These are phyloP conservation scores for Hassar affinis DNA, from an alignment of 2,113 vertebrate species.

Conservation along the genomic window DNA sequence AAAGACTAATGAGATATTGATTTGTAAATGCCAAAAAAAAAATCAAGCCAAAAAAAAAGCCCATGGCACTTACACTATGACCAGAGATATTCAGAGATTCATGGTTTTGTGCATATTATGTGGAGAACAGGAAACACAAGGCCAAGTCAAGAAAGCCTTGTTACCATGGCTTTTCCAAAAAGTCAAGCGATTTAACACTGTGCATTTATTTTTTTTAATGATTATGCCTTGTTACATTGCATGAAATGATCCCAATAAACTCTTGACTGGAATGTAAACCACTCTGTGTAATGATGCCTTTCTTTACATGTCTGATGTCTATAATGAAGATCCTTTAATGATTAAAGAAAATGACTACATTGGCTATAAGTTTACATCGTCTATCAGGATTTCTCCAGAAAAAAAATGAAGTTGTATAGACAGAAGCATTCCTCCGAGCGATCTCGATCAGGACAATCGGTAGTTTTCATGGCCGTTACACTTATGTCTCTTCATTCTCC, in stretches of 20 bases:
- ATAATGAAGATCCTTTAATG: background rate
- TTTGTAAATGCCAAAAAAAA: constrained; percentile 44
- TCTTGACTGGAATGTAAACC: background rate
- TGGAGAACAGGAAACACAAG: background rate
- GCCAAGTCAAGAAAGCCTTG: background rate
- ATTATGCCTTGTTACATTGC: background rate
- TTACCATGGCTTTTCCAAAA: constrained; percentile 37
- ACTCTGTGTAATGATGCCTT: background rate
- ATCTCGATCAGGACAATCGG: background rate
- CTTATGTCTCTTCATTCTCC: background rate
- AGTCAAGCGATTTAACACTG: background rate
- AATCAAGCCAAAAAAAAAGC: constrained; percentile 28
- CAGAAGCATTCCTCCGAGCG: background rate
- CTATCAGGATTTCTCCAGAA: background rate
- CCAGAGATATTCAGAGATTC: constrained; percentile 48
- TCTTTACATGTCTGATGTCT: background rate
- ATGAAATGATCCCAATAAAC: background rate
- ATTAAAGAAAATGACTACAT: background rate
- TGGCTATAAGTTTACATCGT: background rate
- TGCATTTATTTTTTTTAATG: background rate
- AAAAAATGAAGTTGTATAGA: background rate
- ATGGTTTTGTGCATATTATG: background rate
- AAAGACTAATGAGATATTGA: constrained; percentile 69
- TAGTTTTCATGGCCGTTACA: background rate
- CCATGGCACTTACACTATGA: constrained; percentile 61